Evolutionary conservation across 2,113 vertebrate genomes (phyloP).

Genomic region (Regulus satrapa): DNA sequence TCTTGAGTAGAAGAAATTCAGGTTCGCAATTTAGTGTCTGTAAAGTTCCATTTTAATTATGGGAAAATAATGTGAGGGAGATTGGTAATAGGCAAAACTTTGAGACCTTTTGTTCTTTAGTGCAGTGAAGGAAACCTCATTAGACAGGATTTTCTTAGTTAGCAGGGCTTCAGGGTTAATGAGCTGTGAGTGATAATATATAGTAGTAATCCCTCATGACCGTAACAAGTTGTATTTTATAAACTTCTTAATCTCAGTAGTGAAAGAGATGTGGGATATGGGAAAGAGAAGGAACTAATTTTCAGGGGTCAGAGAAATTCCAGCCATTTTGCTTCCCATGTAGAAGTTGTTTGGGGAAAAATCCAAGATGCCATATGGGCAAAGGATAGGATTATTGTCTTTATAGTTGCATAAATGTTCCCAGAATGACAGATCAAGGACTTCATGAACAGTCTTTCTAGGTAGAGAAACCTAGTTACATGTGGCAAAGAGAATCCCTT

Average conservation of each 20-base stretch:
- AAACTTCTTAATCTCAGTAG: constrained; percentile 73
- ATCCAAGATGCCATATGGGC: neutral
- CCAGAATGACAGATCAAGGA: neutral
- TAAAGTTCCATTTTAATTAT: constrained; percentile 78
- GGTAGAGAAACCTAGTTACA: rapidly evolving
- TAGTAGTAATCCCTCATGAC: constrained; percentile 76
- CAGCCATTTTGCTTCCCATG: neutral
- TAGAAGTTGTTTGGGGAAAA: constrained; percentile 8
- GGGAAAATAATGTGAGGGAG: constrained; percentile 73
- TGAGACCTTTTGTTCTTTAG: constrained; percentile 79
- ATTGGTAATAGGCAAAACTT: constrained; percentile 76
- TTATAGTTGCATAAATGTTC: neutral
- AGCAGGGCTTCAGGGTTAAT: constrained; percentile 78
- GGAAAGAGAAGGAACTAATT: constrained; percentile 60
- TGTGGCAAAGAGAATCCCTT: neutral
- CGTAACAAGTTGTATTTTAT: constrained; percentile 77
- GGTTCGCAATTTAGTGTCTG: constrained; percentile 51
- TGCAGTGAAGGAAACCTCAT: constrained; percentile 78
- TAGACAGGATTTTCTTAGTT: constrained; percentile 82
- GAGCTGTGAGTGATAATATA: constrained; percentile 80
- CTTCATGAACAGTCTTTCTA: neutral
- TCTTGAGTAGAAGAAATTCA: constrained; percentile 45
- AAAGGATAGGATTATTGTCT: neutral
- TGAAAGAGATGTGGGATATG: constrained; percentile 47
- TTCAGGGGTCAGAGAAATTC: constrained; percentile 30